Percentiles rank a stretch among this genome's conserved stretches.
These are phyloP conservation scores for Microplitis manilae DNA, from an alignment of 2,888 invertebrate genomes.

Conservation along the genomic window DNA sequence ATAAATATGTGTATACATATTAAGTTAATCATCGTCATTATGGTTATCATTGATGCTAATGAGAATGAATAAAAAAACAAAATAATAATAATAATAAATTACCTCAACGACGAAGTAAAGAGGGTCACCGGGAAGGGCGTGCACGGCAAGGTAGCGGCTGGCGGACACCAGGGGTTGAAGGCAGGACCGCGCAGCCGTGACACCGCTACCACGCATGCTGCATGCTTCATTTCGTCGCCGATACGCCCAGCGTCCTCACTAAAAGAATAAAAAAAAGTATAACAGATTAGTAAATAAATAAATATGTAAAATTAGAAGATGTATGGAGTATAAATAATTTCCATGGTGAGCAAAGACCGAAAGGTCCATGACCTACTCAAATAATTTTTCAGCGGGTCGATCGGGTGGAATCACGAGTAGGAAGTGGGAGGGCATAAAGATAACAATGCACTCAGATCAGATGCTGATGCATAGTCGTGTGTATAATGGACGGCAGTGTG, in stretches of 20 bases:
- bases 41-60: not conserved
- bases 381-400: not conserved
- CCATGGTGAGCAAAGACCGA: not conserved
- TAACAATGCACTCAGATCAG: constrained; percentile 45
- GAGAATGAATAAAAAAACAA: not conserved
- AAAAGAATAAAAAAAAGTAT: constrained; percentile 47
- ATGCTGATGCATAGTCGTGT: not conserved
- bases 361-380: constrained; percentile 30
- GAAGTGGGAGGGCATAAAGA: constrained; percentile 44
- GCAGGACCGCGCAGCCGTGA: constrained; percentile 72
- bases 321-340: not conserved
- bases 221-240: constrained; percentile 72
- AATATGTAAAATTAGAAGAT: not conserved
- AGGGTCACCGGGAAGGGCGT: constrained; percentile 72
- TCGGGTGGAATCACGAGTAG: constrained; percentile 4
- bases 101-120: constrained; percentile 74
- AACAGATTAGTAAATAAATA: constrained; percentile 18
- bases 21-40: not conserved
- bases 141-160: constrained; percentile 71
- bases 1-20: not conserved
- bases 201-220: constrained; percentile 72
- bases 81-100: constrained; percentile 45
- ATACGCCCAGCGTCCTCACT: constrained; percentile 71
- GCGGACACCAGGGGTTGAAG: constrained; percentile 72
- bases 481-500: not conserved